Evolutionary conservation across 2,113 vertebrate genomes (phyloP).

Genomic region (Aptenodytes forsteri): DNA sequence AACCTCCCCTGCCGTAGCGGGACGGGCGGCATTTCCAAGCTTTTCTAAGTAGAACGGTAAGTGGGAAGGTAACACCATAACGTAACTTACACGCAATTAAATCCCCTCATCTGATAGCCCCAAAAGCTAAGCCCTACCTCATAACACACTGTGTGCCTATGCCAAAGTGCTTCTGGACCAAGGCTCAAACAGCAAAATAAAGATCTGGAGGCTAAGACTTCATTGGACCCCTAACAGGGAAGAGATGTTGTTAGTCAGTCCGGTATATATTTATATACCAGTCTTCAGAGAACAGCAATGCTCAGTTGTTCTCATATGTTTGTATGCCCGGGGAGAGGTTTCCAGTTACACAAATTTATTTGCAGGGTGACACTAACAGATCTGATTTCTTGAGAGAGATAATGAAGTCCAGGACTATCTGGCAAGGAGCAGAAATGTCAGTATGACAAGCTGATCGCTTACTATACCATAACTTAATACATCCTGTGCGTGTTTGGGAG

Average conservation of each 20-base stretch:
- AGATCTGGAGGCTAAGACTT: not conserved
- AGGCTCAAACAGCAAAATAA: not conserved
- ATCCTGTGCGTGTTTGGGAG: slow-evolving; percentile 73
- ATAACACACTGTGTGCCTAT: fast-evolving
- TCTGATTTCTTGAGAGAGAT: slow-evolving; percentile 64
- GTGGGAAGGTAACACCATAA: not conserved
- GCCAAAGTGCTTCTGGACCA: not conserved
- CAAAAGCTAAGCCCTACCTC: not conserved
- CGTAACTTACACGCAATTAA: not conserved
- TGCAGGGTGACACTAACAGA: slow-evolving; percentile 42
- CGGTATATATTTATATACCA: slow-evolving; percentile 38
- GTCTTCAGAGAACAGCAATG: slow-evolving; percentile 40
- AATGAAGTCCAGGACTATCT: slow-evolving; percentile 66
- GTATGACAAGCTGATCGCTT: slow-evolving; percentile 64
- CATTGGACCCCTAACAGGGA: not conserved
- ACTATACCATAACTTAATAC: slow-evolving; percentile 72
- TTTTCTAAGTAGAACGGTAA: fast-evolving
- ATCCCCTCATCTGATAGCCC: not conserved
- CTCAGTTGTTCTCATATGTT: slow-evolving; percentile 35
- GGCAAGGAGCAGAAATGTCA: slow-evolving; percentile 69
- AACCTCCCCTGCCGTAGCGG: not conserved
- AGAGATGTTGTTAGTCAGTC: not conserved
- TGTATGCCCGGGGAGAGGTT: slow-evolving; percentile 19
- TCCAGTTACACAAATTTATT: slow-evolving; percentile 66
- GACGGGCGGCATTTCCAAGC: not conserved